These are phyloP conservation scores for Poicephalus meyeri DNA, from an alignment of 2,113 vertebrate species.

Conservation along the genomic window DNA sequence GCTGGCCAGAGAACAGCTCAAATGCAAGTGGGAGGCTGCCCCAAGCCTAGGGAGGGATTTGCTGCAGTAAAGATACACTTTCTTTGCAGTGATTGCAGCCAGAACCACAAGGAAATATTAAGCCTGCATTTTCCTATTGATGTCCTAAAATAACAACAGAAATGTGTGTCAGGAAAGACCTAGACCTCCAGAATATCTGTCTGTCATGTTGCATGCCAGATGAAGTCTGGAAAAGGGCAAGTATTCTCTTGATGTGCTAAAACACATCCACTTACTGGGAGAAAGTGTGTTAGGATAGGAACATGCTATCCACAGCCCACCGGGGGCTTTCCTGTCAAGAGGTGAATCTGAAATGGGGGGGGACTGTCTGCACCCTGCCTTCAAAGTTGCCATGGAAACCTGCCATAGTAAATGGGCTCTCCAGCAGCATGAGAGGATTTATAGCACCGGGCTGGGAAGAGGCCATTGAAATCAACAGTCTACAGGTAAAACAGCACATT, in stretches of 20 bases:
- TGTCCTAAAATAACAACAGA: neutral
- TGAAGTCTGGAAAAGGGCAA: neutral
- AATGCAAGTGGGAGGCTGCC: neutral
- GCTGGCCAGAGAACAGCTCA: neutral
- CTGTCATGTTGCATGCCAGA: neutral
- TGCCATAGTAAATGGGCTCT: neutral
- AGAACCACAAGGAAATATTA: neutral
- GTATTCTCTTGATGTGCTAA: neutral
- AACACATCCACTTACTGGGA: neutral
- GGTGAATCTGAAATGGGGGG: conserved; percentile 13
- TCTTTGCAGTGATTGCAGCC: neutral
- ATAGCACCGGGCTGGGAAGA: neutral
- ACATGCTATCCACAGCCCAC: neutral
- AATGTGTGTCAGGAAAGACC: neutral
- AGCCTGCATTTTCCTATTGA: neutral
- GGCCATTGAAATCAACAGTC: neutral
- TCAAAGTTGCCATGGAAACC: conserved; percentile 48
- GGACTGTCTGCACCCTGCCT: neutral
- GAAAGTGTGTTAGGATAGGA: neutral
- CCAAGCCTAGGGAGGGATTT: neutral
- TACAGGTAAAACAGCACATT: conserved; percentile 20
- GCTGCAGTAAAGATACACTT: neutral
- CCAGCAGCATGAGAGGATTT: conserved; percentile 33
- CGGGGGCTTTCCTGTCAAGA: neutral
- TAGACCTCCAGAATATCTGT: neutral